Percentiles rank a stretch among this genome's conserved stretches.
Conservation (phyloP, 2,797 vertebrate species). For the Prionace glauca region DNA sequence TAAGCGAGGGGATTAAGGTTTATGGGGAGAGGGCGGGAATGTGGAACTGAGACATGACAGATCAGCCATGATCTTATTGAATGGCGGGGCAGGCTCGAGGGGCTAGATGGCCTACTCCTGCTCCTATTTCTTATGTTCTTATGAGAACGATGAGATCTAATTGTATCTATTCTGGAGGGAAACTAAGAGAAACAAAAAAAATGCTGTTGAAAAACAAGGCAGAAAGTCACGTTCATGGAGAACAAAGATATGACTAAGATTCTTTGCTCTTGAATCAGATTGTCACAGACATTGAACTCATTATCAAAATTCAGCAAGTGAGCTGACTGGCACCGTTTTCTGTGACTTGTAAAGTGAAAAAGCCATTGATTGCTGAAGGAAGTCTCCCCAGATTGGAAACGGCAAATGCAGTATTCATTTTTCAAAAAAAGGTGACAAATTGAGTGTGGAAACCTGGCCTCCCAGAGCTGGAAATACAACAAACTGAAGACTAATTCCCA, state of each 20-base stretch:
- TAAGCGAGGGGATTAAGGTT: too few relatives aligned
- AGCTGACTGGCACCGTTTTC: neutral
- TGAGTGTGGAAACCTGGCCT: neutral
- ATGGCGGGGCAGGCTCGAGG: too few relatives aligned
- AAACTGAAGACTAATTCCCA: neutral
- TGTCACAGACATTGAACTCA: neutral
- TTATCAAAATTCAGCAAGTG: constrained; percentile 13
- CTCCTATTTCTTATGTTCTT: too few relatives aligned
- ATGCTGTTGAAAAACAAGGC: constrained; percentile 10
- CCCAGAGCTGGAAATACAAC: neutral
- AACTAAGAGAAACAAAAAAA: neutral
- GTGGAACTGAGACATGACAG: too few relatives aligned
- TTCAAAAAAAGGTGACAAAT: neutral
- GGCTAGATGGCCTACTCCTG: too few relatives aligned
- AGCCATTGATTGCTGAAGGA: neutral
- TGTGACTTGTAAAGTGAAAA: neutral
- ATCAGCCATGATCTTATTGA: too few relatives aligned
- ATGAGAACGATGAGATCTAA: too few relatives aligned
- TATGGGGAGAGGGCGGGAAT: too few relatives aligned
- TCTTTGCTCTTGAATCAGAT: neutral
- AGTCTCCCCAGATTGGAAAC: neutral
- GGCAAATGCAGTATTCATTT: neutral
- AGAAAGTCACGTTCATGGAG: neutral
- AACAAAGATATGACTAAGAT: neutral
- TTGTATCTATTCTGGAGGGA: too few relatives aligned